These are phyloP conservation scores for Drosophila picticornis DNA, from an alignment of 2,888 invertebrate genomes.

Conservation along the genomic window DNA sequence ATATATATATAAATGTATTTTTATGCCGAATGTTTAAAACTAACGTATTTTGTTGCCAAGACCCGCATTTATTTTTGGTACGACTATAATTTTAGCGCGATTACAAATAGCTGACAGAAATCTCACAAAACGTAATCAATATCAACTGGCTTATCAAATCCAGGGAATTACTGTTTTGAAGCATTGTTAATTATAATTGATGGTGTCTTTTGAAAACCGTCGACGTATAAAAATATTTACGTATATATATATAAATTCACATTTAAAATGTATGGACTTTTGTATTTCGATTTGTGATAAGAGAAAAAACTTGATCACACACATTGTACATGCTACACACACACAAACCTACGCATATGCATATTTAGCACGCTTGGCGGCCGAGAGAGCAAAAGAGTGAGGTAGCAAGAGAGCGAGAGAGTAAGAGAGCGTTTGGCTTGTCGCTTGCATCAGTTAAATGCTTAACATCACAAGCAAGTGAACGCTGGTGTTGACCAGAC, in stretches of 20 bases:
- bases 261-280: slow-evolving; percentile 61
- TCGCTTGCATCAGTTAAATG: slow-evolving; percentile 48
- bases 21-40: slow-evolving; percentile 24
- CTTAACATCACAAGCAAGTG: slow-evolving; percentile 64
- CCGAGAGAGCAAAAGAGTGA: slow-evolving; percentile 22
- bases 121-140: slow-evolving; percentile 61
- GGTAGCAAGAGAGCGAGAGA: slow-evolving; percentile 25
- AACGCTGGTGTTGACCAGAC: slow-evolving; percentile 80
- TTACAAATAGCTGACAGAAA: slow-evolving; percentile 67
- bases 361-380: slow-evolving; percentile 42
- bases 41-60: slow-evolving; percentile 56
- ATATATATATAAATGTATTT: background rate
- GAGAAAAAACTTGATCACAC: slow-evolving; percentile 64
- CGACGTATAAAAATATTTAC: slow-evolving; percentile 12
- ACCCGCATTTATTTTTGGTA: slow-evolving; percentile 8
- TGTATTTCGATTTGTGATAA: slow-evolving; percentile 75
- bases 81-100: slow-evolving; percentile 31
- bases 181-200: slow-evolving; percentile 77
- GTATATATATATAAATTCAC: slow-evolving; percentile 1
- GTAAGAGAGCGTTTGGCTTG: slow-evolving; percentile 14
- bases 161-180: slow-evolving; percentile 64
- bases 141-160: slow-evolving; percentile 61
- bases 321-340: slow-evolving; percentile 11
- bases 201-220: slow-evolving; percentile 46
- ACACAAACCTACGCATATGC: slow-evolving; percentile 17